Percentiles rank a stretch among this genome's conserved stretches.
These are phyloP conservation scores for Diorhabda sublineata DNA, from an alignment of 1,140 invertebrate genomes.

Conservation along the genomic window DNA sequence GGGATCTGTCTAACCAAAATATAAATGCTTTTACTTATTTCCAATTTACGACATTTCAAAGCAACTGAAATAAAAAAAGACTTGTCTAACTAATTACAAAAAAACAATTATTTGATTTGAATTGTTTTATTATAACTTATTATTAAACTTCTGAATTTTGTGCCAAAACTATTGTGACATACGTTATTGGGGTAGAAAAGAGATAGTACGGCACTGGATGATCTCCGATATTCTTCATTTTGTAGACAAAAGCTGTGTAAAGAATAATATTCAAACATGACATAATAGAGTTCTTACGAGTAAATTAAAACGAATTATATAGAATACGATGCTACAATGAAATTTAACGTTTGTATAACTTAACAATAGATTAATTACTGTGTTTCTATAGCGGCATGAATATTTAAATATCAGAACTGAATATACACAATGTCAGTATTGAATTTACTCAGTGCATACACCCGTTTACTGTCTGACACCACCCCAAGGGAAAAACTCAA, in stretches of 20 bases:
- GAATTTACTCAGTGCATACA: constrained; percentile 39
- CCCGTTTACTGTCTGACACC: constrained; percentile 33
- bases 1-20: too few relatives aligned
- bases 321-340: constrained; percentile 44
- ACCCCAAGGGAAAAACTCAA: constrained; percentile 32
- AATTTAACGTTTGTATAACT: constrained; percentile 44
- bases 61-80: too few relatives aligned
- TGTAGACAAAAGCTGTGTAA: constrained; percentile 29
- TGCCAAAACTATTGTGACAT: too few relatives aligned
- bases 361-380: constrained; percentile 49
- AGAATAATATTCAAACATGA: constrained; percentile 35
- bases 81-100: too few relatives aligned
- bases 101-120: too few relatives aligned
- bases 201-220: constrained; percentile 11
- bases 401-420: constrained; percentile 45
- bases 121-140: too few relatives aligned
- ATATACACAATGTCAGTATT: constrained; percentile 45
- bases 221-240: constrained; percentile 18
- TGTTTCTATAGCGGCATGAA: constrained; percentile 44
- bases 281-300: constrained; percentile 43
- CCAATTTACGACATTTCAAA: too few relatives aligned
- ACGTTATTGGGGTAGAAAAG: too few relatives aligned
- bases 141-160: too few relatives aligned
- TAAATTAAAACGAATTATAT: constrained; percentile 47
- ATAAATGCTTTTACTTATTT: too few relatives aligned